Percentiles rank a stretch among this genome's conserved stretches.
Conservation (phyloP, 2,113 vertebrate species). For the Cacatua alba region DNA sequence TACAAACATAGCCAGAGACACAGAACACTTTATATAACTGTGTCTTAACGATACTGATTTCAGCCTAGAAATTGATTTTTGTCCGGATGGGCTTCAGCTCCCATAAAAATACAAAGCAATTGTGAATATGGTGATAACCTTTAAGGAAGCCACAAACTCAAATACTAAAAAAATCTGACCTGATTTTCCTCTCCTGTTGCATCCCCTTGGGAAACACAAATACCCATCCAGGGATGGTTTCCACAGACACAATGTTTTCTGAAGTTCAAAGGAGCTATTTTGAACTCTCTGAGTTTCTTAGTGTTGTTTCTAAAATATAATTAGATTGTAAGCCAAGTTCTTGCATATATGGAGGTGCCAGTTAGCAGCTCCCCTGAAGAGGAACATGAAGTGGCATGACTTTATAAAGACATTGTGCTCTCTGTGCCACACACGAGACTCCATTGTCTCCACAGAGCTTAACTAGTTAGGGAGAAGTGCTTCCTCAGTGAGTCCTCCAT, state of each 20-base stretch:
- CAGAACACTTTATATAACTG: conserved; percentile 22
- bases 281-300: conserved; percentile 3
- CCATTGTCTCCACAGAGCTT: neutral
- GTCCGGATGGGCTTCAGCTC: neutral
- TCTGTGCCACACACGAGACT: neutral
- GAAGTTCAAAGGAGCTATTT: conserved; percentile 39
- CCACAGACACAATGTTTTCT: conserved; percentile 25
- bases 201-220: conserved; percentile 18
- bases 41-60: conserved; percentile 49
- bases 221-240: neutral
- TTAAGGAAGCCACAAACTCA: neutral
- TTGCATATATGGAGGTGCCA: neutral
- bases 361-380: neutral
- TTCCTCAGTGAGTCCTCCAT: neutral
- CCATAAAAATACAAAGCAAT: neutral
- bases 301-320: conserved; percentile 51
- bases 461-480: neutral
- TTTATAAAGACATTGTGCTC: conserved; percentile 49
- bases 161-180: neutral
- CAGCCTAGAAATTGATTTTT: conserved; percentile 22
- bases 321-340: conserved; percentile 38
- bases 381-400: neutral
- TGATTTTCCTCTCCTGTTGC: neutral
- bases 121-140: neutral
- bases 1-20: conserved; percentile 30